A percentile compares a stretch with the other conserved stretches of the same genome.
Conservation (phyloP, 1,140 invertebrate genomes). For the Drosophila quadrilineata region DNA sequence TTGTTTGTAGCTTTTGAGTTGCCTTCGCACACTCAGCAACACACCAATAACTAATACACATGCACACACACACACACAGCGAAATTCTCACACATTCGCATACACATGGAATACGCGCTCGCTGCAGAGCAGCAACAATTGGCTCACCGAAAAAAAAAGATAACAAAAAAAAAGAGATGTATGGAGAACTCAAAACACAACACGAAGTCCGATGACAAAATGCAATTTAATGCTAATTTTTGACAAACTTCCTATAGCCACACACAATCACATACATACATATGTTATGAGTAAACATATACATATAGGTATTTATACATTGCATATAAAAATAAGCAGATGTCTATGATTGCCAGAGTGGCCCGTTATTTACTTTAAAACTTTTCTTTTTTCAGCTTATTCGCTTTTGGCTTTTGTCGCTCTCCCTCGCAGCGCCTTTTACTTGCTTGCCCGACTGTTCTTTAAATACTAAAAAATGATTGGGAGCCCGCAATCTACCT, state of each 20-base stretch:
- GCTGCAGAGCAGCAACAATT: conserved; percentile 30
- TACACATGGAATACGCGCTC: neutral
- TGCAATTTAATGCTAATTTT: conserved; percentile 31
- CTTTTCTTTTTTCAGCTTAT: conserved; percentile 20
- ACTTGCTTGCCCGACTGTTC: conserved; percentile 51
- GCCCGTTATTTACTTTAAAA: conserved; percentile 46
- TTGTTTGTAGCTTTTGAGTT: conserved; percentile 41
- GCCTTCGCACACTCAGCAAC: conserved; percentile 30
- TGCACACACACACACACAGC: neutral
- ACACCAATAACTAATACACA: conserved; percentile 19
- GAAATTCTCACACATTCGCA: neutral
- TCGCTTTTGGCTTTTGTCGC: conserved; percentile 22
- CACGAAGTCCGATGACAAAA: conserved; percentile 33
- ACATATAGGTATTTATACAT: neutral
- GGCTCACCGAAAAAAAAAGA: conserved; percentile 17
- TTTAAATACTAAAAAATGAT: conserved; percentile 50
- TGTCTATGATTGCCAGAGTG: conserved; percentile 17
- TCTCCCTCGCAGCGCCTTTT: conserved; percentile 22
- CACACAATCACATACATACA: neutral
- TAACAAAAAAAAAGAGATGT: conserved; percentile 36
- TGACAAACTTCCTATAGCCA: conserved; percentile 13
- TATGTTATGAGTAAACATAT: neutral
- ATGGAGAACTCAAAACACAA: too few species aligned
- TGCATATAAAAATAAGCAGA: neutral
- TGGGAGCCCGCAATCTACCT: conserved; percentile 39